A percentile compares a stretch with the other conserved stretches of the same genome.
Evolutionary conservation across 2,888 invertebrate genomes (phyloP).

Genomic region (Ceramica pisi): DNA sequence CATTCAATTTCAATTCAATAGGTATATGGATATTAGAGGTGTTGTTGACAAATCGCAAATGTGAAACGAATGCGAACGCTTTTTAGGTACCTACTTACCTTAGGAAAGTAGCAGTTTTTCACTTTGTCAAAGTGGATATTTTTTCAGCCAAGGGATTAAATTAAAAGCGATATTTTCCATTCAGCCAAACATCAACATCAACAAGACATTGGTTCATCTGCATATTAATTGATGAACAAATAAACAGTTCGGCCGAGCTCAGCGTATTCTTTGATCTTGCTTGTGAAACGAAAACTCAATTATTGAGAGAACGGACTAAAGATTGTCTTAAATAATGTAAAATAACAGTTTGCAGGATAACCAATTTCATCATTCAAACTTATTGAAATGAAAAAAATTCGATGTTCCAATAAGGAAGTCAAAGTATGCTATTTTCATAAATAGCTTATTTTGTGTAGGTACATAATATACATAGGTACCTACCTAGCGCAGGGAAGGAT

Average conservation of each 20-base stretch:
- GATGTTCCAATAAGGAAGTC: neutral
- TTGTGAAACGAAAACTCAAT: constrained; percentile 22
- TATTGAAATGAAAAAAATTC: neutral
- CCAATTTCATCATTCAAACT: neutral
- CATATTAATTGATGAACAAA: constrained; percentile 37
- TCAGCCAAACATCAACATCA: constrained; percentile 1
- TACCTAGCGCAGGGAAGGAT: neutral
- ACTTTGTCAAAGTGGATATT: neutral
- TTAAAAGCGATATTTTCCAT: constrained; percentile 5
- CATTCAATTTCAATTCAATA: no score
- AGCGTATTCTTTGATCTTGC: constrained; percentile 33
- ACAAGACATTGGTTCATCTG: constrained; percentile 7
- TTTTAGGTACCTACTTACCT: neutral
- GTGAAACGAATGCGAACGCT: no score
- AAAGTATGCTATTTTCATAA: neutral
- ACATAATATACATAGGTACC: no score
- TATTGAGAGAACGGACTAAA: neutral
- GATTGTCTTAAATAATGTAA: neutral
- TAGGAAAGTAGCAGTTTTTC: neutral
- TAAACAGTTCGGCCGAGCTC: constrained; percentile 1
- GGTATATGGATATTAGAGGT: no score
- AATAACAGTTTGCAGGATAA: neutral
- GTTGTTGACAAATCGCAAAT: no score
- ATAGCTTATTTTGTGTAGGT: neutral
- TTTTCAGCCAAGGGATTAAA: neutral